Evolutionary conservation across 2,797 vertebrate species (phyloP).

Genomic region (Austrolebias charrua): DNA sequence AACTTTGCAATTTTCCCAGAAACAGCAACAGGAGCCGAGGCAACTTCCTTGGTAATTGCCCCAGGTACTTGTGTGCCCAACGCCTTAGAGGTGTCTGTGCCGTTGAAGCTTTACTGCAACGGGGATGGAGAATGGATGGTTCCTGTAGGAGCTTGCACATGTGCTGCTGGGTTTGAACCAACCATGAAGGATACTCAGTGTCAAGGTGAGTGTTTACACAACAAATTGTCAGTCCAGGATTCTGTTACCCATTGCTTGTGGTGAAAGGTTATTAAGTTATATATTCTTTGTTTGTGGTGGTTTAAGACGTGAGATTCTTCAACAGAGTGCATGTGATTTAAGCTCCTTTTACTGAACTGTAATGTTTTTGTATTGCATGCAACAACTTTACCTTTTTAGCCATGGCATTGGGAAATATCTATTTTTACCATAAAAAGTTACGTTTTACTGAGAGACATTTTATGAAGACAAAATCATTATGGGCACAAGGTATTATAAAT

Average conservation of each 20-base stretch:
- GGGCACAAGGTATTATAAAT: slow-evolving; percentile 21
- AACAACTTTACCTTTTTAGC: not conserved
- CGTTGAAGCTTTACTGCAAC: slow-evolving; percentile 96
- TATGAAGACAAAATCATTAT: slow-evolving; percentile 11
- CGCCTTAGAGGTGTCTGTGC: slow-evolving; percentile 92
- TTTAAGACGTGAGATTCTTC: slow-evolving; percentile 13
- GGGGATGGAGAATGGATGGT: slow-evolving; percentile 99
- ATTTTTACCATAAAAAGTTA: slow-evolving; percentile 11
- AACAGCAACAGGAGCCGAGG: slow-evolving; percentile 94
- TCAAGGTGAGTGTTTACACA: slow-evolving; percentile 79
- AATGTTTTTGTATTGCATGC: slow-evolving; percentile 9
- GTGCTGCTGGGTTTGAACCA: slow-evolving; percentile 89
- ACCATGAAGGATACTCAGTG: slow-evolving; percentile 92
- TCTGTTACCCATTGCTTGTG: slow-evolving; percentile 6
- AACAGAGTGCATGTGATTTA: not conserved
- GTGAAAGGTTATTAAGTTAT: slow-evolving; percentile 7
- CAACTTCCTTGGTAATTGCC: slow-evolving; percentile 95
- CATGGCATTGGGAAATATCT: not conserved
- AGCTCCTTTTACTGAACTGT: not conserved
- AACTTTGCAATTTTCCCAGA: slow-evolving; percentile 95
- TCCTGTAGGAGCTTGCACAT: slow-evolving; percentile 93
- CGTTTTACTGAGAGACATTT: slow-evolving; percentile 17
- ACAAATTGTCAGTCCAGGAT: slow-evolving; percentile 12
- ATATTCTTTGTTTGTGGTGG: slow-evolving; percentile 9
- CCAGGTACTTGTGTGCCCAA: slow-evolving; percentile 94